These are phyloP conservation scores for Mylabris sibirica DNA, from an alignment of 2,888 invertebrate genomes.

Conservation along the genomic window DNA sequence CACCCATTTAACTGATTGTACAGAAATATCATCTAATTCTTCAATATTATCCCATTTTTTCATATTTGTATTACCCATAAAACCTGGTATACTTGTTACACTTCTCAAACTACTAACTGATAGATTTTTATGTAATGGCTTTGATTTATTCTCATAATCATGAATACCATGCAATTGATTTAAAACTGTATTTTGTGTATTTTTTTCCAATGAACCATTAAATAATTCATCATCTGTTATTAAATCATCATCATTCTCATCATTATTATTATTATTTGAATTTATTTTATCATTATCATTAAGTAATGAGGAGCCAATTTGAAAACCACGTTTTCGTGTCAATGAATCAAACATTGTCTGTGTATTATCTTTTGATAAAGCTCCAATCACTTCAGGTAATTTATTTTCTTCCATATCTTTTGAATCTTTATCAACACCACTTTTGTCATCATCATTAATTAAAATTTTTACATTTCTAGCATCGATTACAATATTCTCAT, in stretches of 20 bases:
- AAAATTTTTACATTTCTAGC: background rate
- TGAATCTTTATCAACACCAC: background rate
- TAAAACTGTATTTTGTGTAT: constrained; percentile 35
- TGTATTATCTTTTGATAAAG: constrained; percentile 46
- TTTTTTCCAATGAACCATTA: constrained; percentile 36
- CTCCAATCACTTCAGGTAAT: constrained; percentile 50
- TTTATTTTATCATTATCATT: constrained; percentile 39
- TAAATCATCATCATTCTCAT: background rate
- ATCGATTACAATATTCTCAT: background rate
- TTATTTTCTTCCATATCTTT: constrained; percentile 26
- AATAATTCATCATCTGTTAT: constrained; percentile 40
- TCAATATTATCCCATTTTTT: constrained; percentile 57
- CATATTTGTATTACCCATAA: constrained; percentile 44
- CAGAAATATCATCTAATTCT: constrained; percentile 52
- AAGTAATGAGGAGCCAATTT: constrained; percentile 47
- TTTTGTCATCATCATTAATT: too few relatives aligned
- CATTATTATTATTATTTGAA: constrained; percentile 30
- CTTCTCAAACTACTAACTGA: constrained; percentile 51
- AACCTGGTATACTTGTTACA: constrained; percentile 49
- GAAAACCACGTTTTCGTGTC: constrained; percentile 48
- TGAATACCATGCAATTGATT: constrained; percentile 47
- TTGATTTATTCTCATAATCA: constrained; percentile 21
- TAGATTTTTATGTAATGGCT: constrained; percentile 35
- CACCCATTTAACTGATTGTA: constrained; percentile 51
- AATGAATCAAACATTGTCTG: constrained; percentile 46